These are phyloP conservation scores for Nomada lathburiana DNA, from an alignment of 2,888 invertebrate genomes.

Conservation along the genomic window DNA sequence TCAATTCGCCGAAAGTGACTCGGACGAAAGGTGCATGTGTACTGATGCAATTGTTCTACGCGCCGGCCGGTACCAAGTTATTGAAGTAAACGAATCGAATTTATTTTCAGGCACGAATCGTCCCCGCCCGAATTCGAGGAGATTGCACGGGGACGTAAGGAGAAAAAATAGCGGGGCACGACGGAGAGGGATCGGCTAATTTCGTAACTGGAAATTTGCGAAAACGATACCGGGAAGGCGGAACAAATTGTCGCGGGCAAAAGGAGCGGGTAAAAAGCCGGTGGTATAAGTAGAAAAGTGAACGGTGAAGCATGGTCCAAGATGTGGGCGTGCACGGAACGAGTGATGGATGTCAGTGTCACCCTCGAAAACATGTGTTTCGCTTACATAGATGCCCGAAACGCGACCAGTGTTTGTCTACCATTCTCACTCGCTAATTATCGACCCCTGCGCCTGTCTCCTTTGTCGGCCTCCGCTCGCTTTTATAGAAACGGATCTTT, in stretches of 20 bases:
- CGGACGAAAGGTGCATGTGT: not conserved
- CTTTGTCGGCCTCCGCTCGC: conserved; percentile 68
- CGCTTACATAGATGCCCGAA: conserved; percentile 67
- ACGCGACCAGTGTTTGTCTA: conserved; percentile 79
- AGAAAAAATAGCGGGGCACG: not conserved
- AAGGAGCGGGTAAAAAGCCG: conserved; percentile 27
- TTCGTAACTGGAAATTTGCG: conserved; percentile 59
- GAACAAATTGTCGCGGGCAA: conserved; percentile 55
- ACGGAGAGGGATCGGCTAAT: conserved; percentile 39
- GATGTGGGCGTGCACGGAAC: conserved; percentile 68
- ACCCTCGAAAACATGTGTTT: conserved; percentile 81
- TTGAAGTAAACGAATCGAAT: not conserved
- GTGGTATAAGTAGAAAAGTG: conserved; percentile 59
- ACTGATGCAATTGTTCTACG: not conserved
- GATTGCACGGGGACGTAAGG: not conserved
- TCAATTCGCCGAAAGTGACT: not conserved
- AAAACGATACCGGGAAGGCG: conserved; percentile 47
- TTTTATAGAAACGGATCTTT: conserved; percentile 68
- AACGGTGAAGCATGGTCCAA: conserved; percentile 45
- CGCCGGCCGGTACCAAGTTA: too few species aligned
- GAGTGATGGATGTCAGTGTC: conserved; percentile 83
- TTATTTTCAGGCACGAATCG: not conserved
- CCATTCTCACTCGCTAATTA: conserved; percentile 81
- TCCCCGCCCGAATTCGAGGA: too few species aligned
- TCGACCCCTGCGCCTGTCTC: conserved; percentile 66